Percentiles rank a stretch among this genome's conserved stretches.
Conservation (phyloP, 2,888 invertebrate genomes). For the Arrhopalites spinosus region DNA sequence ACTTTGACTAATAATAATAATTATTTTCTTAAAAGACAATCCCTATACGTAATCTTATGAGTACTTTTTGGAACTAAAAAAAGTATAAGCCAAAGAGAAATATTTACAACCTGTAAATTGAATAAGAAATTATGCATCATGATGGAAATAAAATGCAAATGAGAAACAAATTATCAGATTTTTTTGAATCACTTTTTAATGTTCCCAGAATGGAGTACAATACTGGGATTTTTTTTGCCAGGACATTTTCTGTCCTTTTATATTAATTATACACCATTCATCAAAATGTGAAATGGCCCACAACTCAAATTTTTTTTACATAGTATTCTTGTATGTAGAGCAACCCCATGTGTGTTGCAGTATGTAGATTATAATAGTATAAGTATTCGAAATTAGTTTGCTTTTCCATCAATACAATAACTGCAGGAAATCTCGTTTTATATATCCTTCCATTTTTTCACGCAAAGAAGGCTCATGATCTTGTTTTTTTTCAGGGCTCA, state of each 20-base stretch:
- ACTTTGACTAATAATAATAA: slow-evolving; percentile 79
- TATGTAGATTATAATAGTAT: too few relatives aligned
- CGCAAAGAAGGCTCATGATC: too few relatives aligned
- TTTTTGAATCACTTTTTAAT: slow-evolving; percentile 24
- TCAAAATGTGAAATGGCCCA: slow-evolving; percentile 4
- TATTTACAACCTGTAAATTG: neutral
- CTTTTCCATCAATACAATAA: too few relatives aligned
- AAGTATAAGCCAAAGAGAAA: neutral
- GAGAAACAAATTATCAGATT: neutral
- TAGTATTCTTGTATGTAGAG: too few relatives aligned
- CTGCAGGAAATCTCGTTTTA: too few relatives aligned
- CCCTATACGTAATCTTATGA: neutral
- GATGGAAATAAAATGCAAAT: neutral
- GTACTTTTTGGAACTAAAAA: neutral
- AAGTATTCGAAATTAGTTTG: too few relatives aligned
- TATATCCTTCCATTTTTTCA: too few relatives aligned
- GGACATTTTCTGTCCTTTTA: neutral
- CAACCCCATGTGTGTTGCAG: too few relatives aligned
- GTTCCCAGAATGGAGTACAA: slow-evolving; percentile 21
- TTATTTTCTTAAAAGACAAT: neutral
- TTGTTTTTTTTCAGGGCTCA: too few relatives aligned
- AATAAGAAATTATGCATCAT: neutral
- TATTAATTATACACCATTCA: slow-evolving; percentile 7
- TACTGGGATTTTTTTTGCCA: slow-evolving; percentile 16
- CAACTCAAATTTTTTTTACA: slow-evolving; percentile 8